phyloP scores from a whole-genome alignment of 1,140 invertebrate genomes.

The Antheraea pernyi region DNA sequence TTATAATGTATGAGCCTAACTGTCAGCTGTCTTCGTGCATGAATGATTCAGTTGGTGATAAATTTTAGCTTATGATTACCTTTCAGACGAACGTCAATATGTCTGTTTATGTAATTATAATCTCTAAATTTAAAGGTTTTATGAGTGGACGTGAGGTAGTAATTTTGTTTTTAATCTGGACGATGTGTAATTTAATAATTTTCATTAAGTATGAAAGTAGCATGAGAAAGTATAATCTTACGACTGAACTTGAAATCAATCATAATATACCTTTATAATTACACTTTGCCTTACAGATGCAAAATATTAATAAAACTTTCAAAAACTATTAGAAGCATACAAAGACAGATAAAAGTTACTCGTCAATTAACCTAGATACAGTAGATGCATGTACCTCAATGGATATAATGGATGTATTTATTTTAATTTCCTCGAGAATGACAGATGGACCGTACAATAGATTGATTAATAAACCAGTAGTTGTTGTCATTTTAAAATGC shows the following conservation, averaged over 20 bases:
- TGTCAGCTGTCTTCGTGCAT: slow-evolving; percentile 75
- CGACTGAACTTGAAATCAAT: too few relatives aligned
- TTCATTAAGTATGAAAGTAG: too few relatives aligned
- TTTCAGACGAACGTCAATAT: slow-evolving; percentile 73
- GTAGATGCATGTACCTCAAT: too few relatives aligned
- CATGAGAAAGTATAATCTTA: too few relatives aligned
- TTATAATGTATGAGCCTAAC: slow-evolving; percentile 75
- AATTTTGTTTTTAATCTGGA: too few relatives aligned
- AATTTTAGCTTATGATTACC: slow-evolving; percentile 79
- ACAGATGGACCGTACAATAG: too few relatives aligned
- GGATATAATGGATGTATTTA: too few relatives aligned
- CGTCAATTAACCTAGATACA: background rate
- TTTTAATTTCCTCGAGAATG: too few relatives aligned
- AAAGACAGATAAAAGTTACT: background rate
- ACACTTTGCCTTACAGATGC: background rate
- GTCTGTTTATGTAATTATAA: slow-evolving; percentile 74
- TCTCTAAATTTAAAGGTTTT: slow-evolving; percentile 53
- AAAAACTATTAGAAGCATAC: background rate
- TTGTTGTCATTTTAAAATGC: too few relatives aligned
- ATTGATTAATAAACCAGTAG: too few relatives aligned
- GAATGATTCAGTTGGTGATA: slow-evolving; percentile 78
- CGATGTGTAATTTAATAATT: too few relatives aligned
- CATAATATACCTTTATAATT: too few relatives aligned
- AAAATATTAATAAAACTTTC: background rate
- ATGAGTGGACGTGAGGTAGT: slow-evolving; percentile 44